Evolutionary conservation across 1,140 invertebrate species (phyloP).

Genomic region (Thalassaphorura encarpata): DNA sequence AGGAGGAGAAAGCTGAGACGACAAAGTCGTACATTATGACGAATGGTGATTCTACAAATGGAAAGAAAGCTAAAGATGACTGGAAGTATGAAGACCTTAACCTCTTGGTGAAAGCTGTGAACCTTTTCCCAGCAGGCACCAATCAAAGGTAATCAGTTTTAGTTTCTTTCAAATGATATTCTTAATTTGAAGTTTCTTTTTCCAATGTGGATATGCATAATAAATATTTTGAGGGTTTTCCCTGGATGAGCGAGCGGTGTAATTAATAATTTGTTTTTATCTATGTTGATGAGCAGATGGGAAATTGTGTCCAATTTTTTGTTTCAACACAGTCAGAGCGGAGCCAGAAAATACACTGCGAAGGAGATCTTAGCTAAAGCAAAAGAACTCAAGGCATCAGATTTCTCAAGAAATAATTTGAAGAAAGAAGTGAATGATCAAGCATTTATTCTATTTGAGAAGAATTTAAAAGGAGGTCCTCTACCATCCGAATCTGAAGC

Average conservation of each 20-base stretch:
- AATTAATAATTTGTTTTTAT: background rate
- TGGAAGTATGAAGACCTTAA: constrained; percentile 78
- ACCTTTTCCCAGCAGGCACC: constrained; percentile 91
- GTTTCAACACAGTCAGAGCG: constrained; percentile 65
- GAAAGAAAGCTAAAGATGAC: constrained; percentile 34
- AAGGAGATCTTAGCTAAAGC: constrained; percentile 92
- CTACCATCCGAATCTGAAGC: constrained; percentile 47
- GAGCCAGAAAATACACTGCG: constrained; percentile 48
- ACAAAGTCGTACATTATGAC: constrained; percentile 10
- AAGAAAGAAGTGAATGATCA: constrained; percentile 82
- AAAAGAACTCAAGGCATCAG: constrained; percentile 84
- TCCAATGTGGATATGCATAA: too few species aligned
- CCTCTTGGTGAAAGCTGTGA: constrained; percentile 88
- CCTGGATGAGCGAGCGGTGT: too few species aligned
- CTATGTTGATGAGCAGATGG: constrained; percentile 57
- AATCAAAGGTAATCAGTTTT: constrained; percentile 53
- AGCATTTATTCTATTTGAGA: constrained; percentile 84
- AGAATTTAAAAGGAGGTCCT: constrained; percentile 58
- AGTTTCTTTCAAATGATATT: constrained; percentile 3
- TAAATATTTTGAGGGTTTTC: too few species aligned
- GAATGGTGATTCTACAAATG: constrained; percentile 5
- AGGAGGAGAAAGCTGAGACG: constrained; percentile 30
- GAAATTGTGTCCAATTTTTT: constrained; percentile 93
- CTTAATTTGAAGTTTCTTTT: background rate
- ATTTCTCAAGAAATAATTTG: constrained; percentile 70